Evolutionary conservation across 2,888 invertebrate species (phyloP), one percentile per base, ranked within the genome.

Genomic region (Micropterix aruncella): DNA sequence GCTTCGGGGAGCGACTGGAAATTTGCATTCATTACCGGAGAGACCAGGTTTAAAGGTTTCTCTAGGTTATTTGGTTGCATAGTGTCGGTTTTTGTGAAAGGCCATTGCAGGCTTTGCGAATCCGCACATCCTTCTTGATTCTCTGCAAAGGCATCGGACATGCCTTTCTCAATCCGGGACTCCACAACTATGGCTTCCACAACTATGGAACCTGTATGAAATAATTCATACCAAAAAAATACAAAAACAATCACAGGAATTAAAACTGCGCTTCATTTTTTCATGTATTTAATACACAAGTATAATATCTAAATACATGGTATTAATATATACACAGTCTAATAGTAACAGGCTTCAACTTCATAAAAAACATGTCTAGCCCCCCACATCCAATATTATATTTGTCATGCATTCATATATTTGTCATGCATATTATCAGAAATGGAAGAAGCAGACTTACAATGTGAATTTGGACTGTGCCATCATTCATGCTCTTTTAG

Each of bases 21-120:
- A 5, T 5, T 7, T 27, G 5, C 27, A 7, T 7, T 27, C 5
- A 27, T 27, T 7, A 27, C 27, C 12, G 27, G 27, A 7, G 27
- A 27, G 71, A 53, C 59, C 60, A 47, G 47, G 46, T 3, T 43
- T 38, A 38, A 38, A 45, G 46, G 45, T 48, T 48, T 40, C 47
- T 46, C 43, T 37, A 42, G 17, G 7, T 45, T 55, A 56, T 46
- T 55, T 53, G 37, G 52, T 53, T 49, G 50, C 54, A 77, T 75
- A 18, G 76, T 77, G 60, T 76, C 75, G 17, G 76, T 74, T 56
- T 70, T 70, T 37, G 63, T 59, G 60, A 70, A 70, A 16, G 69
- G 63, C 41, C 68, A 60, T 57, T 66, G 67, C 18, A 68, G 63
- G 43, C 56, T 55, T 19, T 66, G 61, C 45, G 63, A 52, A 52